Evolutionary conservation across 2,113 vertebrate species (phyloP), one percentile per base, ranked within the genome.

Genomic region (Leiothrix lutea): DNA sequence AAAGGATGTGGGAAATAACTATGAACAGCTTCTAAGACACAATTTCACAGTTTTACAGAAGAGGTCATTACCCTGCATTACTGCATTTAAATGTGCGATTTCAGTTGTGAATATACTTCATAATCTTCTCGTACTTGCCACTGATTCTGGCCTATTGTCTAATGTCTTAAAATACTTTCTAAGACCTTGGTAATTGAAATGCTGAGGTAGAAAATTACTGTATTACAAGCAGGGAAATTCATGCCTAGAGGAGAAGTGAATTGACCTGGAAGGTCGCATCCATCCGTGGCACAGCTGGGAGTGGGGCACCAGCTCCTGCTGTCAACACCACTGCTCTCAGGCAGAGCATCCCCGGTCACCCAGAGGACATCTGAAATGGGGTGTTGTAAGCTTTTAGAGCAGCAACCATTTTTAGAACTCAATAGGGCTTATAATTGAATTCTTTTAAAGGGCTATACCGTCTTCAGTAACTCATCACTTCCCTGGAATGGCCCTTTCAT

Each of bases 131-230:
- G 1, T 45, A 78, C 71, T 91, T 79, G 58, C 62, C 78, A 70
- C 54, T 36, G 77, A 94, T 92, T 90, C 80, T 54, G 75, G 81
- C 75, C 67, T 93, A 78, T 61, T 83, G 51, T 94, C 90, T 93
- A 93, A 94, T 9, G 14, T 62, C 80, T 95, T 74, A 65, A 92
- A 90, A 88, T 80, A 81, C 36, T 89, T 91, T 57, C 80, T 78
- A 88, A 95, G 69, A 86, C 82, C 69, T 90, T 67, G 80, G 57
- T 64, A 92, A 93, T 26, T 74, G 80, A 96, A 94, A 95, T 33
- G 69, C 79, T 94, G 95, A 97, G 95, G 96, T 96, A 97, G 93
- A 93, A 93, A 94, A 96, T 71, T 60, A 88, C 67, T 83, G n/a
- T 88, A 71, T 94, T 78, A 79, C 25, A 74, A 88, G 82, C 86